These are phyloP conservation scores for Symphodus melops DNA, from an alignment of 2,113 vertebrate species.

Conservation along the genomic window DNA sequence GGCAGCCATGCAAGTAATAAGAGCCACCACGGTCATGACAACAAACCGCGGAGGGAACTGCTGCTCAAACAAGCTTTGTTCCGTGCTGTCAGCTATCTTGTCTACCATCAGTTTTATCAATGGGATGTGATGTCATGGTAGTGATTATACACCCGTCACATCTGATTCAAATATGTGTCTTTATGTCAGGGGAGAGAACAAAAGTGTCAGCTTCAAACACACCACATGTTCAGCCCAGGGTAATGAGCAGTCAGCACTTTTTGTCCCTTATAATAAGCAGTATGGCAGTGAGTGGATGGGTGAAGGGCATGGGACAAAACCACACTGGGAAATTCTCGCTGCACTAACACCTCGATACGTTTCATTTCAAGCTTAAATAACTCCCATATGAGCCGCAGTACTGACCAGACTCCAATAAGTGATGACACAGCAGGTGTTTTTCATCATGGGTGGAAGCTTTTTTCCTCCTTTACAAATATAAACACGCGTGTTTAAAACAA, in stretches of 20 bases:
- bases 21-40: slow-evolving; percentile 64
- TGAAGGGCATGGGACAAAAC: slow-evolving; percentile 46
- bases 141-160: slow-evolving; percentile 71
- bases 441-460: slow-evolving; percentile 10
- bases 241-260: slow-evolving; percentile 72
- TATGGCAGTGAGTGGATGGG: slow-evolving; percentile 44
- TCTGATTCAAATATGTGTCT: slow-evolving; percentile 68
- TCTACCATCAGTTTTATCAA: slow-evolving; percentile 76
- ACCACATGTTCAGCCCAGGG: slow-evolving; percentile 58
- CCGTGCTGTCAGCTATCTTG: slow-evolving; percentile 74
- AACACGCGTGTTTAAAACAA: slow-evolving; percentile 25
- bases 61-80: slow-evolving; percentile 79
- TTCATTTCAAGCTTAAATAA: not conserved
- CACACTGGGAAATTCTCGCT: slow-evolving; percentile 6
- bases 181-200: slow-evolving; percentile 54
- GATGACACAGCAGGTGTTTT: slow-evolving; percentile 40
- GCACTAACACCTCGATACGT: not conserved
- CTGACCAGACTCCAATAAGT: slow-evolving; percentile 10
- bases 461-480: slow-evolving; percentile 18
- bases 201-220: slow-evolving; percentile 57
- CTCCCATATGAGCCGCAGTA: not conserved
- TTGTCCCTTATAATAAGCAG: slow-evolving; percentile 64
- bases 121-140: slow-evolving; percentile 74
- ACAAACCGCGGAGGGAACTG: slow-evolving; percentile 69
- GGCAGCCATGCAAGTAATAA: slow-evolving; percentile 72